phyloP scores from a whole-genome alignment of 2,797 vertebrate species.

The Paratrypauchen microcephalus region DNA sequence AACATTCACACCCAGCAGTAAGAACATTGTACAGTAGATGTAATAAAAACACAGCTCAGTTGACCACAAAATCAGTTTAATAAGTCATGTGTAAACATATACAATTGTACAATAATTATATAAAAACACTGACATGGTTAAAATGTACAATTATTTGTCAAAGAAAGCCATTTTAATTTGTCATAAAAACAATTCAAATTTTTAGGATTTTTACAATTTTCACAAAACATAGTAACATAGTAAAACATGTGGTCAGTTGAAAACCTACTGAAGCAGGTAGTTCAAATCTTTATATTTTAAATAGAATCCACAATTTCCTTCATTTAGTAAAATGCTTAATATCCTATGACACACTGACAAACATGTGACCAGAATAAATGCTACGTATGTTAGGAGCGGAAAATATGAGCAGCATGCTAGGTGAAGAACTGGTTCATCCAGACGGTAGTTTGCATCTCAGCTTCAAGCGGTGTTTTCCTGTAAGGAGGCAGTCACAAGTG shows the following conservation, averaged over 20 bases:
- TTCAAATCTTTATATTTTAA: not conserved
- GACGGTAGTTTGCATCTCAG: slow-evolving; percentile 14
- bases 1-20: no score
- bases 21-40: not conserved
- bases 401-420: slow-evolving; percentile 39
- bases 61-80: not conserved
- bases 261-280: not conserved
- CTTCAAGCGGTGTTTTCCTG: slow-evolving; percentile 12
- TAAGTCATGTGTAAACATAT: not conserved
- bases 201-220: not conserved
- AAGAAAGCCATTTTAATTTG: not conserved
- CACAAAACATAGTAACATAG: not conserved
- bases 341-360: not conserved
- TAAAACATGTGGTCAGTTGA: not conserved
- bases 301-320: not conserved
- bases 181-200: not conserved
- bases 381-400: slow-evolving; percentile 7
- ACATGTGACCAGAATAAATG: not conserved
- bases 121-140: slow-evolving; percentile 4
- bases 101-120: not conserved
- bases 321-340: not conserved
- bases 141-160: slow-evolving; percentile 4
- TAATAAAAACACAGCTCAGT: not conserved
- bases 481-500: not conserved
- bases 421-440: slow-evolving; percentile 40